Evolutionary conservation across 2,888 invertebrate genomes (phyloP), one percentile per base, ranked within the genome.

Genomic region (Aricia artaxerxes): DNA sequence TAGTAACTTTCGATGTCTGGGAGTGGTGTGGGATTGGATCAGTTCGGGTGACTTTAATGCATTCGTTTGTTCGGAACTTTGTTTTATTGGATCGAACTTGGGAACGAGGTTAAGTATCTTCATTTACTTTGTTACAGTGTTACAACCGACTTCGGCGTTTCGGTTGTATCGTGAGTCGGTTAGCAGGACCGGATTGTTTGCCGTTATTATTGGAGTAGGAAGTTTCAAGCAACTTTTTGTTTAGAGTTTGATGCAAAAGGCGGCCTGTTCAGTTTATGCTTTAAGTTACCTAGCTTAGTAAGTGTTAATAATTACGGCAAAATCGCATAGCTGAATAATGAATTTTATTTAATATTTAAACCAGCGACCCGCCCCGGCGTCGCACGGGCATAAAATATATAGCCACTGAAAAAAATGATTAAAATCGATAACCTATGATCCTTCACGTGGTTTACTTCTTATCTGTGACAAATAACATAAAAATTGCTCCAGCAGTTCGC

Each of bases 1-100:
- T 94, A 92, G 93, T 93, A 94, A 94, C 94, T 94, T 94, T 92
- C 91, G 92, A 92, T 92, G 94, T 93, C 92, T 93, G 91, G 89
- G 88, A 91, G 92, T 92, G 92, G 93, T 93, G 94, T 93, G 94
- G 92, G 92, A 94, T 92, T 92, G 92, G 92, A 94, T 93, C 93
- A 92, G 90, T 92, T 93, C 88, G 89, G 88, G 90, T 88, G 92
- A 90, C 90, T 94, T 93, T 92, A 93, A 93, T 93, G 92, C 94
- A 93, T 93, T 94, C 93, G 91, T 94, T 93, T 93, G 93, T 92
- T 92, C 87, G 84, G 85, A 94, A 94, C 91, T 94, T 93, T 91
- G 92, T 90, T 93, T 91, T 92, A 92, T 91, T 91, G 90, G 88
- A 89, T 88, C 88, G 89, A 92, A 92, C 89, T 93, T 91, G 87